These are phyloP conservation scores for Ancistrus triradiatus DNA, from an alignment of 2,113 vertebrate species.

Conservation along the genomic window DNA sequence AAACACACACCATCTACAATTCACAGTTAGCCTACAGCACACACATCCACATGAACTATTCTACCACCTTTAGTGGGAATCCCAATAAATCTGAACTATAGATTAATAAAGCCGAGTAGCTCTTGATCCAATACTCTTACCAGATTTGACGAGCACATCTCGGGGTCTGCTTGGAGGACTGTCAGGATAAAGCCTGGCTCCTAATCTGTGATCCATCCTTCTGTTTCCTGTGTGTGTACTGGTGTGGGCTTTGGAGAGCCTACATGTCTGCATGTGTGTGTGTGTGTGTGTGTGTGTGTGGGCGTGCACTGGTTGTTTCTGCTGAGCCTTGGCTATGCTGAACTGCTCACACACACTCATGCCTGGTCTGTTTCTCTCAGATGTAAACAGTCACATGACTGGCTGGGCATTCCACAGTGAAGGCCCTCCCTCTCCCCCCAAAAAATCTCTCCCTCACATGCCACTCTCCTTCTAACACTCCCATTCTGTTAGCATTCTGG, in stretches of 20 bases:
- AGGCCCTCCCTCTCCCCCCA: conserved; percentile 35
- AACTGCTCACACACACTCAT: conserved; percentile 54
- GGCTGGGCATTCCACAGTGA: conserved; percentile 42
- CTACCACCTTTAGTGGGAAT: too few species aligned
- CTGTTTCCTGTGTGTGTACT: conserved; percentile 9
- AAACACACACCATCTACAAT: too few species aligned
- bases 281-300: conserved; percentile 1
- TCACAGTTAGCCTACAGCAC: too few species aligned
- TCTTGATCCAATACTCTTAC: conserved; percentile 61
- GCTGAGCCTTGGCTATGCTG: not conserved
- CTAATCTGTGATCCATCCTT: conserved; percentile 65
- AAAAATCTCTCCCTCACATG: not conserved
- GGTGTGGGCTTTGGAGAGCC: not conserved
- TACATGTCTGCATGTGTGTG: conserved; percentile 15
- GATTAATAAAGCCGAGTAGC: too few species aligned
- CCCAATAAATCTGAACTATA: not conserved
- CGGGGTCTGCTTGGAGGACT: conserved; percentile 67
- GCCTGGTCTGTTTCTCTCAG: conserved; percentile 41
- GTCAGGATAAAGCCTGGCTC: conserved; percentile 52
- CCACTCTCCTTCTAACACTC: not conserved
- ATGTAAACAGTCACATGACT: conserved; percentile 59
- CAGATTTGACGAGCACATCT: conserved; percentile 74
- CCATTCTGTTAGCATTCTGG: too few species aligned
- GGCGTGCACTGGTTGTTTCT: too few species aligned
- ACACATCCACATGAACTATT: too few species aligned